A percentile compares a stretch with the other conserved stretches of the same genome.
Conservation (phyloP, 2,113 vertebrate species). For the Albula glossodonta region DNA sequence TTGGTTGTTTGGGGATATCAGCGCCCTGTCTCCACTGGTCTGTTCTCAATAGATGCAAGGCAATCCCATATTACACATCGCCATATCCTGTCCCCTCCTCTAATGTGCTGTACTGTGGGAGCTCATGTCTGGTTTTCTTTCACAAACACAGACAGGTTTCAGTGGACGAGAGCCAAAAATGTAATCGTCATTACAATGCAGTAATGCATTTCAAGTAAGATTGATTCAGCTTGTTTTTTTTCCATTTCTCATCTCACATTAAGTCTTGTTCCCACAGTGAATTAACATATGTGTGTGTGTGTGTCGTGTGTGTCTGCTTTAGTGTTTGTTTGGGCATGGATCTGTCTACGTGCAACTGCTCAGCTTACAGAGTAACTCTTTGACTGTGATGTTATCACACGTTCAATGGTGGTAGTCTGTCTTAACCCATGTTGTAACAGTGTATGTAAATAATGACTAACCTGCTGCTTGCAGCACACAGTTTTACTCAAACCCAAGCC, state of each 20-base stretch:
- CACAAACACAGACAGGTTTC: slow-evolving; percentile 29
- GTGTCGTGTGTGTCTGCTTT: not conserved
- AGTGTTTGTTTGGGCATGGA: not conserved
- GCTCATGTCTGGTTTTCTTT: slow-evolving; percentile 31
- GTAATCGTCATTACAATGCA: slow-evolving; percentile 29
- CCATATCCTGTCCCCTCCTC: slow-evolving; percentile 36
- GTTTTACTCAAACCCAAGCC: not conserved
- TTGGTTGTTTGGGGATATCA: not conserved
- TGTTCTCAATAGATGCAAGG: slow-evolving; percentile 27
- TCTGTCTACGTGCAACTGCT: not conserved
- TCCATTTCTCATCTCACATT: not conserved
- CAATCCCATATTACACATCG: slow-evolving; percentile 23
- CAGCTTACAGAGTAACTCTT: not conserved
- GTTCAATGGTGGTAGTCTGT: not conserved
- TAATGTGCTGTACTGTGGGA: slow-evolving; percentile 30
- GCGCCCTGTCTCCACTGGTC: slow-evolving; percentile 32
- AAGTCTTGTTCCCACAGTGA: slow-evolving; percentile 12
- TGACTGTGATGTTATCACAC: slow-evolving; percentile 2
- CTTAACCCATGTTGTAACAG: not conserved
- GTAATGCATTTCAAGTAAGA: slow-evolving; percentile 25
- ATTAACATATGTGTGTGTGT: slow-evolving; percentile 14
- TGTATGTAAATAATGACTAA: not conserved
- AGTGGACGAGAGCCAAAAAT: slow-evolving; percentile 26
- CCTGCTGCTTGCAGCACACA: not conserved
- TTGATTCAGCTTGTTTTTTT: slow-evolving; percentile 17